Conservation (phyloP, 2,888 invertebrate species). For the Gortyna flavago region DNA sequence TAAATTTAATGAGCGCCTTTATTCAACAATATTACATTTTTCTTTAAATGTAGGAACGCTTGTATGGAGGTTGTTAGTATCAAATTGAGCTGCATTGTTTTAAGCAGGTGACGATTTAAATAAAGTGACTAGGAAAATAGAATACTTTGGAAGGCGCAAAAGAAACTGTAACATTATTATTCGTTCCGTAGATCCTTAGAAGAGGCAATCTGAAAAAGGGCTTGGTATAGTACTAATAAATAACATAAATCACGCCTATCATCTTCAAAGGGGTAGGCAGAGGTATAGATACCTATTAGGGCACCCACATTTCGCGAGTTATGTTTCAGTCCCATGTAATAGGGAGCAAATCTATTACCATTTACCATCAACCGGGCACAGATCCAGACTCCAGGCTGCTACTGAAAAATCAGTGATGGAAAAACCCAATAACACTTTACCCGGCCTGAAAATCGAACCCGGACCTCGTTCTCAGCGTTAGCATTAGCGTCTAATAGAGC, state of each 20-base stretch:
- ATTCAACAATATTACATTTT: slow-evolving; percentile 52
- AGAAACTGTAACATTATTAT: neutral
- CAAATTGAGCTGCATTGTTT: slow-evolving; percentile 28
- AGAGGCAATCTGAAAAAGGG: neutral
- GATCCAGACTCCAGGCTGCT: neutral
- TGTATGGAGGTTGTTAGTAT: slow-evolving; percentile 22
- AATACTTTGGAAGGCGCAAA: neutral
- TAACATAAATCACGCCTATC: neutral
- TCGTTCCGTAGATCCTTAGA: neutral
- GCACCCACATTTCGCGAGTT: neutral
- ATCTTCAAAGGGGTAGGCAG: neutral
- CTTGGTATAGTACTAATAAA: neutral
- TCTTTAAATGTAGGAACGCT: slow-evolving; percentile 28
- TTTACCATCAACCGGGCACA: too few relatives aligned
- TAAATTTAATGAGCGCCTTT: slow-evolving; percentile 60
- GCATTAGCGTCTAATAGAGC: neutral
- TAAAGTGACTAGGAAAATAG: neutral
- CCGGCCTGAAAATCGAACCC: neutral
- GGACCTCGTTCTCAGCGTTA: neutral
- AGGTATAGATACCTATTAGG: neutral
- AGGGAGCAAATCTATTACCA: neutral
- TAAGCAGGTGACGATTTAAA: slow-evolving; percentile 22
- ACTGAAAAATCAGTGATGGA: neutral
- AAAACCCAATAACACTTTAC: neutral
- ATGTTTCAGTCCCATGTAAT: neutral